Evolutionary conservation across 2,113 vertebrate species (phyloP).

Genomic region (Otolemur garnettii): DNA sequence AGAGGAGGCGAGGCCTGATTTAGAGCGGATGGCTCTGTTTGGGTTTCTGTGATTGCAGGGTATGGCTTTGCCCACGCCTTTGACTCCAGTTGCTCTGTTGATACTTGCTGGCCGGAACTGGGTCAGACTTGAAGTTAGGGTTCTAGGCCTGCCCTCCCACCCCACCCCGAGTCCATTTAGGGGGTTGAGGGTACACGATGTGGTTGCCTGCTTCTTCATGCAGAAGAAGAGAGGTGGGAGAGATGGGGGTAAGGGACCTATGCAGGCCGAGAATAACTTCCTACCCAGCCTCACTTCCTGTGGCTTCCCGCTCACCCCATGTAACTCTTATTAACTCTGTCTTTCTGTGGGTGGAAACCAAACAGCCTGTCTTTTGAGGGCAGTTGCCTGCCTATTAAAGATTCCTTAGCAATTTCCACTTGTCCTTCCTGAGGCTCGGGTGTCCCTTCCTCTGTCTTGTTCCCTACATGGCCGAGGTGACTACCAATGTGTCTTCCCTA

Average conservation of each 20-base stretch:
- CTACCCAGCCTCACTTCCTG: neutral
- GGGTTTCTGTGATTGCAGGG: constrained; percentile 47
- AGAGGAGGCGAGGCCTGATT: neutral
- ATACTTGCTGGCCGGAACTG: constrained; percentile 35
- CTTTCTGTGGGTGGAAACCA: constrained; percentile 68
- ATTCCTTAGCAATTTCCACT: neutral
- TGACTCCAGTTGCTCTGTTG: neutral
- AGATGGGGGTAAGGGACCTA: neutral
- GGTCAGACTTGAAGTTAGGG: neutral
- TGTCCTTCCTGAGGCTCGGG: neutral
- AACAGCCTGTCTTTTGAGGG: constrained; percentile 5
- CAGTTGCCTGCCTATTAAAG: neutral
- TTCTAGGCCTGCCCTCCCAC: neutral
- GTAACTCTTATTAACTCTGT: neutral
- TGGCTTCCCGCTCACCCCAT: neutral
- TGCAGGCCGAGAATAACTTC: constrained; percentile 5
- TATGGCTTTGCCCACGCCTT: neutral
- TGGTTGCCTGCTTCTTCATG: neutral
- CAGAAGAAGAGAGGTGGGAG: neutral
- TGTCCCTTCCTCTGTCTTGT: neutral
- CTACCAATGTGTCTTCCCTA: neutral
- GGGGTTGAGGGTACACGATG: neutral
- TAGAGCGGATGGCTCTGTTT: neutral
- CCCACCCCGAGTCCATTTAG: neutral
- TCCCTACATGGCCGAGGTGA: neutral